phyloP scores from a whole-genome alignment of 2,888 invertebrate species.

The Serripes groenlandicus region DNA sequence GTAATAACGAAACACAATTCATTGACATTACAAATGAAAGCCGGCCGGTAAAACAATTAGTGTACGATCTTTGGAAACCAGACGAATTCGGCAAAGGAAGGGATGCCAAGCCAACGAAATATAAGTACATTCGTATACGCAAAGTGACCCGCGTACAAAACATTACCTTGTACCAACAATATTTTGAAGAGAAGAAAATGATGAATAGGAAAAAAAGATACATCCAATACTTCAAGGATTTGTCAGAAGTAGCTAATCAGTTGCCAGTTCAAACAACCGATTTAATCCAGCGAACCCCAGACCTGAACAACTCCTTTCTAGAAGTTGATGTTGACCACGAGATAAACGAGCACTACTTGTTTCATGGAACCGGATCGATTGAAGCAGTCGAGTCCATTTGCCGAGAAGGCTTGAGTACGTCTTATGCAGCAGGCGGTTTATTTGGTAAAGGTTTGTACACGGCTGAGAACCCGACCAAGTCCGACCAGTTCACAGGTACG shows the following conservation, averaged over 20 bases:
- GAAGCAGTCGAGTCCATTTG: background rate
- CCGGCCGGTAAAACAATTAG: background rate
- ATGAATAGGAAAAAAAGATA: background rate
- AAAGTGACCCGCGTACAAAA: background rate
- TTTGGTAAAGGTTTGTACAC: background rate
- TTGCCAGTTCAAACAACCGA: background rate
- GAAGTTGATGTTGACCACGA: background rate
- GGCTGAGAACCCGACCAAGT: background rate
- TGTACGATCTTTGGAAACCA: background rate
- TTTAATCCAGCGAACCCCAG: background rate
- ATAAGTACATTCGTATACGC: background rate
- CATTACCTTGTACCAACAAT: background rate
- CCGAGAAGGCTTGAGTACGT: background rate
- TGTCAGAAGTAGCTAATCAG: background rate
- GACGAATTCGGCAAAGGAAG: background rate
- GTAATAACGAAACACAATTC: background rate
- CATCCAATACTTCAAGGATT: background rate
- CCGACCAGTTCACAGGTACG: constrained; percentile 1
- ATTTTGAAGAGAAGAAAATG: background rate
- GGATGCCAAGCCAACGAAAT: background rate
- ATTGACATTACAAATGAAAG: background rate
- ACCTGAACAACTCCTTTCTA: background rate
- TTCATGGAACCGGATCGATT: background rate
- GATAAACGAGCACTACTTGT: background rate
- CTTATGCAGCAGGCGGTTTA: background rate